Base-by-base conservation (phyloP, 1,140 invertebrate genomes). In the Scaptomyza montana region DNA sequence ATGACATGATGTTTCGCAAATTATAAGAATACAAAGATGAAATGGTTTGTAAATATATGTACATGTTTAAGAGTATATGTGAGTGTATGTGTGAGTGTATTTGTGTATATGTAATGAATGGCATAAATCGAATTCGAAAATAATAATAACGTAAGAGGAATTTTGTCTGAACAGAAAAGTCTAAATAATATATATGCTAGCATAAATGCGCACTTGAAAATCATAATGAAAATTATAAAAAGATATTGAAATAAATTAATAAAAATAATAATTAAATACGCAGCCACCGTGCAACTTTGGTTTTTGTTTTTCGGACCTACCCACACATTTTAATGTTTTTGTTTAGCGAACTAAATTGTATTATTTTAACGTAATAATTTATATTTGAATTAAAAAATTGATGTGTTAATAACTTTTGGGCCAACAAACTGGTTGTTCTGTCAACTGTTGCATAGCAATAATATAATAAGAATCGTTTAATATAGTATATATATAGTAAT, bases 241-340 rank as follows among this genome's bases (percentile, higher is more conserved):
- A 16, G 7, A 46, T 68, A 64, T 61, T 54, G 33, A 65, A 75
- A 60, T 61, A 1, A 74, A 69, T 30, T 55, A 65, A 70, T 51
- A 61, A 70, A 45, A 61, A 25, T 54, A 46, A 68, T 67, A 60
- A 60, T 60, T 72, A 77, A 78, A 70, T 84, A 80, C 77, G 84
- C 89, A 90, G 89, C 89, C 89, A 90, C 89, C 89, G 89, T 90
- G 89, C 89, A 90, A 90, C 84, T 89, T 75, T 76, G 33, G 39
- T 57, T 59, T 61, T 53, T 39, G 9, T 5, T 89, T 75, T 71
- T 77, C 63, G 63, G 78, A 89, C 84, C 82, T 87, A 84, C 50
- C 63, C 82, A 76, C 78, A 82, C 63, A 60, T 54, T 62, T 50
- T 68, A 30, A 65, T 43, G 62, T 28, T 25, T 50, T 64, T 71